phyloP scores from a whole-genome alignment of 1,140 invertebrate species.

The Heliconius himera region DNA sequence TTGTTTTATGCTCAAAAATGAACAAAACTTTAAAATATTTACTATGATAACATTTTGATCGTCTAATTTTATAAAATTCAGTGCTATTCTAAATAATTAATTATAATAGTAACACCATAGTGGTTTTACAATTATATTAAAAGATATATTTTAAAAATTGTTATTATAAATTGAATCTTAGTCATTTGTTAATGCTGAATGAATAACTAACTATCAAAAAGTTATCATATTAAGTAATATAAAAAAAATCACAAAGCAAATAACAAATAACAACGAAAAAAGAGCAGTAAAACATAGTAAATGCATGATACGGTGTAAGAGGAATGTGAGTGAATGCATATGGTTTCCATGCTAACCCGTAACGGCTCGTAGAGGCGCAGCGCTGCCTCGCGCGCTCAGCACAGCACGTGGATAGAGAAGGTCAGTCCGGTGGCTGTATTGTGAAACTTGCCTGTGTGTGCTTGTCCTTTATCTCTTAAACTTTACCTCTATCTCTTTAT shows the following conservation, averaged over 20 bases:
- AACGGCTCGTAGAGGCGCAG: constrained; percentile 75
- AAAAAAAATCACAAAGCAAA: neutral
- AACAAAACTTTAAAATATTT: neutral
- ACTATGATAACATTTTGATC: constrained; percentile 2
- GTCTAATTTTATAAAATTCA: neutral
- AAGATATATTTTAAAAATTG: too few relatives aligned
- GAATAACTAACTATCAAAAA: neutral
- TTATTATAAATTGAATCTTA: too few relatives aligned
- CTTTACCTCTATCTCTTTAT: neutral
- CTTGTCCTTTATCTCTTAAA: neutral
- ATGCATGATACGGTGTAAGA: constrained; percentile 28
- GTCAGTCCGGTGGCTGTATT: constrained; percentile 80
- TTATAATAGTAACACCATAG: too few relatives aligned
- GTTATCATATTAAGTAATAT: neutral
- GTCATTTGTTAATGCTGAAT: too few relatives aligned
- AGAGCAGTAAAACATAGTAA: constrained; percentile 12
- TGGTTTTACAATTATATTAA: too few relatives aligned
- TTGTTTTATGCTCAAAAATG: constrained; percentile 35
- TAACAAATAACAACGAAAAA: neutral
- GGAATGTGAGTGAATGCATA: constrained; percentile 69
- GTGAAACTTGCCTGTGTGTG: constrained; percentile 8
- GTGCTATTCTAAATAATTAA: too few relatives aligned
- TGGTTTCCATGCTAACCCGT: constrained; percentile 80
- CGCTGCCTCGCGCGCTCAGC: constrained; percentile 70
- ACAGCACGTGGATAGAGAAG: constrained; percentile 88